Conservation (phyloP, 2,797 vertebrate species). For the Galago senegalensis region DNA sequence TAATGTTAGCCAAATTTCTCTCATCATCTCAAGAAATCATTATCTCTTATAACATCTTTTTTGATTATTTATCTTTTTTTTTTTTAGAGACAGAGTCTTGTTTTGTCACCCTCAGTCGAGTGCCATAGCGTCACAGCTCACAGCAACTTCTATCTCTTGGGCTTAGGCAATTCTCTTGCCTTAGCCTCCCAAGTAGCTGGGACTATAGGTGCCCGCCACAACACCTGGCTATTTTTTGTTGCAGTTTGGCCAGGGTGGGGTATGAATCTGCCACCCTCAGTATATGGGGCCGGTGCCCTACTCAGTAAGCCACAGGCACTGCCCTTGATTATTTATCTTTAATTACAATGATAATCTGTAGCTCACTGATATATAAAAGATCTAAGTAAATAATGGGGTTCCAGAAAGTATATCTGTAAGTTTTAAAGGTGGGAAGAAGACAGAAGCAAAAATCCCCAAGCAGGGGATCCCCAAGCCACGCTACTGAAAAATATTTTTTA, state of each 20-base stretch:
- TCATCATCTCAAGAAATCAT: background rate
- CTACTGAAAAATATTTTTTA: conserved; percentile 35
- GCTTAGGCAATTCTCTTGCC: too few species aligned
- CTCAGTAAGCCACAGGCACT: too few species aligned
- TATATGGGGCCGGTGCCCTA: too few species aligned
- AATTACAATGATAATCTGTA: background rate
- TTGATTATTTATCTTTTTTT: background rate
- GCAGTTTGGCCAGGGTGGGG: too few species aligned
- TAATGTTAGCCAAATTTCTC: background rate
- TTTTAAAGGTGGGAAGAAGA: background rate
- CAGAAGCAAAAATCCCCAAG: background rate
- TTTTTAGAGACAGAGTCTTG: too few species aligned
- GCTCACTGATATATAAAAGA: background rate
- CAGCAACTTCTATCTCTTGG: too few species aligned
- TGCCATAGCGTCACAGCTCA: too few species aligned
- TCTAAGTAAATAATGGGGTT: background rate
- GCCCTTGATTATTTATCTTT: background rate
- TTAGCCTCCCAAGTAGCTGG: too few species aligned
- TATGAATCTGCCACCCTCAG: too few species aligned
- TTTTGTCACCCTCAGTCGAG: too few species aligned
- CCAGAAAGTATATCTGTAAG: conserved; percentile 18
- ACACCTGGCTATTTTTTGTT: too few species aligned
- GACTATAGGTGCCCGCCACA: too few species aligned
- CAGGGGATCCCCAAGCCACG: background rate
- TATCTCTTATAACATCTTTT: background rate